Percentiles rank a stretch among this genome's conserved stretches.
These are phyloP conservation scores for Carcinoscorpius rotundicauda DNA, from an alignment of 1,140 invertebrate species.

Conservation along the genomic window DNA sequence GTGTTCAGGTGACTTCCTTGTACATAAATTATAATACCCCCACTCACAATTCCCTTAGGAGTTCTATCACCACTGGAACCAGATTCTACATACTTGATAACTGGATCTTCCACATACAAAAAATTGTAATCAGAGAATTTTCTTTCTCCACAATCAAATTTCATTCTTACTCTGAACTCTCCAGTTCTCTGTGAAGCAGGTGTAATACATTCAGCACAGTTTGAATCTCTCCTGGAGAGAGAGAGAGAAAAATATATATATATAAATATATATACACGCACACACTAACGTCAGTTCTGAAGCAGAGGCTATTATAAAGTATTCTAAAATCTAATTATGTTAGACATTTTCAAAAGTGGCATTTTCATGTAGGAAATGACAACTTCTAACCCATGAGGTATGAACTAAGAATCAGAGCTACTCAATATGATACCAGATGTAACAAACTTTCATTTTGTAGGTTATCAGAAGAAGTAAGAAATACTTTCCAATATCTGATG, in stretches of 20 bases:
- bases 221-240: conserved; percentile 47
- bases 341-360: no score
- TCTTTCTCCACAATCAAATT: conserved; percentile 72
- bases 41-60: conserved; percentile 38
- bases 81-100: conserved; percentile 42
- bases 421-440: no score
- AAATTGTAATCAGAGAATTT: conserved; percentile 58
- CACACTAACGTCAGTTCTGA: no score
- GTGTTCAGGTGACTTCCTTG: conserved; percentile 74
- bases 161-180: conserved; percentile 60
- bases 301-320: no score
- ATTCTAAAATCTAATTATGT: no score
- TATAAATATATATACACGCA: neutral
- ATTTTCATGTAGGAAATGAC: no score
- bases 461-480: no score
- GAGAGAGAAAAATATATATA: neutral
- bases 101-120: conserved; percentile 83
- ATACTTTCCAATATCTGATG: no score
- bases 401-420: no score
- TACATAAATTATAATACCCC: conserved; percentile 79
- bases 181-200: conserved; percentile 50
- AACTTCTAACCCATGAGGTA: no score
- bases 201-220: conserved; percentile 71
- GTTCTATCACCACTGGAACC: conserved; percentile 14
- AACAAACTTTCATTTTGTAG: no score